Base-by-base conservation (phyloP, 2,113 vertebrate genomes). In the Chlorodrepanis virens region DNA sequence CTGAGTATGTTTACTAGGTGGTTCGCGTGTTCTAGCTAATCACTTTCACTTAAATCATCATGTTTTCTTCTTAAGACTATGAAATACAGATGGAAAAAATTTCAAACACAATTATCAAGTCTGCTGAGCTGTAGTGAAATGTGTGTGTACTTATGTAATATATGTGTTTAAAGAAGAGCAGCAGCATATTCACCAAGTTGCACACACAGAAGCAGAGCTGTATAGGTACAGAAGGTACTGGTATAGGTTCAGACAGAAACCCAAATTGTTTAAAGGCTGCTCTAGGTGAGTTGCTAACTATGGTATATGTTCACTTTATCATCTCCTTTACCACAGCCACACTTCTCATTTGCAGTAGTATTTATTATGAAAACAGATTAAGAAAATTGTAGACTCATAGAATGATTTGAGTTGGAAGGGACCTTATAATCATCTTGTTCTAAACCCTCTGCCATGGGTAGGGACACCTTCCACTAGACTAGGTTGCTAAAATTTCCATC, bases 371-470 rank as follows among this genome's bases (percentile, higher is more conserved):
- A 89, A 54, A 59, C 2, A 90, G 20, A 77, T 50, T 5, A 61
- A 80, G 54, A 74, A 83, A 88, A 87, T 8, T 2, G 21, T 9
- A 31, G 23, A 40, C 22, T 54, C 18, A 27, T 40, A 61, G 17
- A 61, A 54, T 22, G 5, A 6, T 49, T 61, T 49, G 47, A 5
- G 10, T 25, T 60, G 61, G n/a, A 53, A 60, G 28, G 16, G 13
- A 75, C 11, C 13, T 29, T 47, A 20, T 13, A 61, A 53, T 19
- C 23, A 29, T 27, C 8, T 31, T 0, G 0, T 35, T 69, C 21
- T 8, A 61, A 21, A 0, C 24, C 31, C 6, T 2, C 17, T 61
- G n/a, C n/a, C 3, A 5, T 9, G 13, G 45, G 20, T 13, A 40
- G 16, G 25, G 11, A 29, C 24, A 40, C 9, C 6, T 60, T 40